Evolutionary conservation across 1,140 invertebrate genomes (phyloP).

Genomic region (Temnothorax nylanderi): DNA sequence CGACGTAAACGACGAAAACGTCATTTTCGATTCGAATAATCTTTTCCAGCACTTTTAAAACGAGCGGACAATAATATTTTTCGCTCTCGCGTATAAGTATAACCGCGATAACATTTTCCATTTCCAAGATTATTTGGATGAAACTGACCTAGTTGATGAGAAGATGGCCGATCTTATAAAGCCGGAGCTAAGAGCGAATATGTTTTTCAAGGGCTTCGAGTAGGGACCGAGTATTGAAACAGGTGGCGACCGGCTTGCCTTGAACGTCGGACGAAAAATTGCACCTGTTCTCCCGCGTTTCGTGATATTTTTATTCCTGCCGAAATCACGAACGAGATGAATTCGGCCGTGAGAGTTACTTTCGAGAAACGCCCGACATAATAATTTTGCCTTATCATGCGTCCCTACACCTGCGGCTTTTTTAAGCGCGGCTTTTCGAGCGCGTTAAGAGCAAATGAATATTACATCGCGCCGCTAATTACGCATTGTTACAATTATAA

Average conservation of each 20-base stretch:
- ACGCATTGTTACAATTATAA: conserved; percentile 10
- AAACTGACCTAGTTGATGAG: conserved; percentile 42
- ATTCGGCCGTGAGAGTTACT: conserved; percentile 39
- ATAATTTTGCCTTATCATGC: conserved; percentile 55
- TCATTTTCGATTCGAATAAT: not conserved
- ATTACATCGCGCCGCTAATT: conserved; percentile 42
- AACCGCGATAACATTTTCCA: conserved; percentile 26
- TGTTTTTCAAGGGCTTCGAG: conserved; percentile 63
- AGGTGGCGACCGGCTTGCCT: conserved; percentile 75
- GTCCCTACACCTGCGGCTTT: conserved; percentile 37
- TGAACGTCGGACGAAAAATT: conserved; percentile 70
- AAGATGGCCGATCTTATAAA: conserved; percentile 2
- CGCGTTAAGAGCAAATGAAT: not conserved
- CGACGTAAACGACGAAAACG: not conserved
- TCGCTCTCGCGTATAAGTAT: not conserved
- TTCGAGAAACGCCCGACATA: conserved; percentile 26
- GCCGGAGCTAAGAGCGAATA: not conserved
- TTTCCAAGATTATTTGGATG: conserved; percentile 9
- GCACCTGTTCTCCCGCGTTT: conserved; percentile 63
- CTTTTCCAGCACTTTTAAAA: not conserved
- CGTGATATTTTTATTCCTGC: conserved; percentile 54
- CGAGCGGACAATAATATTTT: not conserved
- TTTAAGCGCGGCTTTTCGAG: conserved; percentile 24
- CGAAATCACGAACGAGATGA: conserved; percentile 46
- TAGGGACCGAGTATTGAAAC: conserved; percentile 67